These are phyloP conservation scores for Sarcophaga carnaria DNA, from an alignment of 2,888 invertebrate genomes.

Conservation along the genomic window DNA sequence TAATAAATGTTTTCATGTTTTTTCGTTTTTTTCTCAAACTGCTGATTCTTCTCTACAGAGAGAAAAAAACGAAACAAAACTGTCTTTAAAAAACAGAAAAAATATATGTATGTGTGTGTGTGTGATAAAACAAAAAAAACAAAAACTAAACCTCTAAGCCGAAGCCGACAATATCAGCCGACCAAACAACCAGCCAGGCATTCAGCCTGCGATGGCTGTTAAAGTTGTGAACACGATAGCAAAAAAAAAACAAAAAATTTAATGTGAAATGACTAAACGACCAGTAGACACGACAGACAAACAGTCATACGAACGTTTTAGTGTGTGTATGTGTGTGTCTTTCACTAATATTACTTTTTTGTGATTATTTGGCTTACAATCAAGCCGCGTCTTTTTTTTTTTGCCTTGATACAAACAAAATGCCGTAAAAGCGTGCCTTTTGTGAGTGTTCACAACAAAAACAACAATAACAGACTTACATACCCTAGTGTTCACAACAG, in stretches of 20 bases:
- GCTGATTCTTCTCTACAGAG: constrained; percentile 59
- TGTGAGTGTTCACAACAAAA: constrained; percentile 30
- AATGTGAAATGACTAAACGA: constrained; percentile 41
- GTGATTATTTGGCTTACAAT: constrained; percentile 53
- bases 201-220: neutral
- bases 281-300: neutral
- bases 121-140: neutral
- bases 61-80: constrained; percentile 62
- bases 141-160: constrained; percentile 50
- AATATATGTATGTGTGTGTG: too few relatives aligned
- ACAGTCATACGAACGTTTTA: neutral
- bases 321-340: neutral
- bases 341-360: constrained; percentile 44
- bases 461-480: constrained; percentile 11
- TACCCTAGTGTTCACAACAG: constrained; percentile 22
- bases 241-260: constrained; percentile 15
- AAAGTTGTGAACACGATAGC: constrained; percentile 52
- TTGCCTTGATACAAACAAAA: constrained; percentile 46
- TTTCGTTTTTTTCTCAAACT: constrained; percentile 9
- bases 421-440: constrained; percentile 67
- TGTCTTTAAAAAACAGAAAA: constrained; percentile 42
- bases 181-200: neutral
- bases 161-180: constrained; percentile 60
- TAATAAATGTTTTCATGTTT: constrained; percentile 64
- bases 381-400: constrained; percentile 57